phyloP scores from a whole-genome alignment of 2,113 vertebrate genomes.

The Anolis carolinensis region DNA sequence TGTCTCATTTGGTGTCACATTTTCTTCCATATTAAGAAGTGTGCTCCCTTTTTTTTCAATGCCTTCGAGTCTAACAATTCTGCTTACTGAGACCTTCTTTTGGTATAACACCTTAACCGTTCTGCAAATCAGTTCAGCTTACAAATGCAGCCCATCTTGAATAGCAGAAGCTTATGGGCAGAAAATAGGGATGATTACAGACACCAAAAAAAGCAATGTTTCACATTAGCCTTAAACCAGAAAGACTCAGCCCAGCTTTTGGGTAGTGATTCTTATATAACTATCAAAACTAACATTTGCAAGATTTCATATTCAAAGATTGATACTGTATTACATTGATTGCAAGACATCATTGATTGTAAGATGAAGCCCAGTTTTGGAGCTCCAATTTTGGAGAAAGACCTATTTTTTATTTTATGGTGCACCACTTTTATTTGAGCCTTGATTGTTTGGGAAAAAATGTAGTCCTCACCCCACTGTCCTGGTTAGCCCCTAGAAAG shows the following conservation, averaged over 20 bases:
- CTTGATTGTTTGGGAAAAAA: no score
- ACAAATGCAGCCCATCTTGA: neutral
- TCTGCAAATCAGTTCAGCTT: neutral
- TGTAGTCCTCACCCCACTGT: no score
- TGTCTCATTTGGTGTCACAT: neutral
- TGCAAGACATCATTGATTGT: neutral
- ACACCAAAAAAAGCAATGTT: fast-evolving
- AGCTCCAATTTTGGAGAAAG: no score
- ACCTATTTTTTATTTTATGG: no score
- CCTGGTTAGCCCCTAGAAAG: no score
- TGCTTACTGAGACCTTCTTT: neutral
- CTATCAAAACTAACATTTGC: neutral
- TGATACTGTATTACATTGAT: neutral
- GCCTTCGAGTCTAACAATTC: neutral
- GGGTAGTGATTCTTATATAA: neutral
- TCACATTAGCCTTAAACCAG: neutral
- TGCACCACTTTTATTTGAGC: no score
- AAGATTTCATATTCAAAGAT: neutral
- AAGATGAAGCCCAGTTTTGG: neutral
- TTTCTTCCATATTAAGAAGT: constrained; percentile 16
- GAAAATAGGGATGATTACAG: neutral
- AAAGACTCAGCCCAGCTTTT: neutral
- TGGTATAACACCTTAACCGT: fast-evolving
- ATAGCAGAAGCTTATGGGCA: fast-evolving
- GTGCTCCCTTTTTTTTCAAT: constrained; percentile 15